phyloP scores from a whole-genome alignment of 2,797 vertebrate genomes.

The Sciaenops ocellatus region DNA sequence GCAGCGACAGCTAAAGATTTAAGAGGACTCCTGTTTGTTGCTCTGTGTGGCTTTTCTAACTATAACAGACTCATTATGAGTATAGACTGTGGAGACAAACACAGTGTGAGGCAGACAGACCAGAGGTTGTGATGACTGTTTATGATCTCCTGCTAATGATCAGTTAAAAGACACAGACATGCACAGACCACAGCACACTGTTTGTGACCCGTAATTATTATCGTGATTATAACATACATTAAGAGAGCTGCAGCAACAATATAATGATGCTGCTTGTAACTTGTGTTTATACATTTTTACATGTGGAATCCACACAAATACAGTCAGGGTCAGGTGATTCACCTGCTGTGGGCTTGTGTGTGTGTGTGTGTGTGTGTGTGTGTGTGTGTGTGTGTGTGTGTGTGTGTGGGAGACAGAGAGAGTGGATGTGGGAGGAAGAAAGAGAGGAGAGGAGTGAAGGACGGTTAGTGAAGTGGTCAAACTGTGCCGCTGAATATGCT shows the following conservation, averaged over 20 bases:
- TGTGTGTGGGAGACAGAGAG: constrained; percentile 49
- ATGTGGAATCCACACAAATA: not conserved
- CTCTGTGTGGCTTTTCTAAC: not conserved
- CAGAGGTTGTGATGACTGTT: constrained; percentile 20
- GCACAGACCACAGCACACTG: constrained; percentile 1
- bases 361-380: constrained; percentile 2
- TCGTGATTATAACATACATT: not conserved
- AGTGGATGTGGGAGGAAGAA: constrained; percentile 52
- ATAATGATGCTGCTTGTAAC: not conserved
- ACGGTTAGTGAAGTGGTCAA: constrained; percentile 54
- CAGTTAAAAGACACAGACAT: not conserved
- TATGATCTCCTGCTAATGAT: constrained; percentile 3
- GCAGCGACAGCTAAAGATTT: not conserved
- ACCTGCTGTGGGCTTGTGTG: not conserved
- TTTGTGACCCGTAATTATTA: not conserved
- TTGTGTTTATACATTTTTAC: not conserved
- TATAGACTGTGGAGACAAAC: not conserved
- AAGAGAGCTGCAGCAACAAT: not conserved
- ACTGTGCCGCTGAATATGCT: constrained; percentile 42
- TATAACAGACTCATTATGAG: not conserved
- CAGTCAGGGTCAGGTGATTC: not conserved
- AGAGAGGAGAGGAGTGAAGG: constrained; percentile 36
- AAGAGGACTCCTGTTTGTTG: not conserved
- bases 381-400: not conserved
- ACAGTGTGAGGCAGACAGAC: not conserved